Evolutionary conservation across 2,797 vertebrate species (phyloP).

Genomic region (Schizopygopsis pylzovi): DNA sequence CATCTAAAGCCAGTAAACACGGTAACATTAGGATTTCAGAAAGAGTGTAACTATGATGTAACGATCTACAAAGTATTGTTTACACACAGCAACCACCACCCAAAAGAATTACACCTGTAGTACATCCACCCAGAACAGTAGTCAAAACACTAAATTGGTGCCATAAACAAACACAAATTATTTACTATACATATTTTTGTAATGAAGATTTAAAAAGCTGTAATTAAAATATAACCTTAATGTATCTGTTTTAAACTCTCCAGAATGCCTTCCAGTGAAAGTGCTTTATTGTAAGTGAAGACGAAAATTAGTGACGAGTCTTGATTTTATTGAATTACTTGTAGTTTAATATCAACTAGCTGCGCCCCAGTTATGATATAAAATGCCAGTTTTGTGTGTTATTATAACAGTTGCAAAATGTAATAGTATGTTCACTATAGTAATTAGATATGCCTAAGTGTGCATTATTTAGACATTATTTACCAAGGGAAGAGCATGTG

Average conservation of each 20-base stretch:
- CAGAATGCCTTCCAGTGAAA: background rate
- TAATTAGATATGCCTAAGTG: background rate
- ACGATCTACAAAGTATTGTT: slow-evolving; percentile 4
- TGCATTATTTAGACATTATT: slow-evolving; percentile 7
- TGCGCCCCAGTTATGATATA: background rate
- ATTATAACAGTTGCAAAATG: background rate
- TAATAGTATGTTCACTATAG: background rate
- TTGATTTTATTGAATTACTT: background rate
- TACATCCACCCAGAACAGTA: background rate
- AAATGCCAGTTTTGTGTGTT: background rate
- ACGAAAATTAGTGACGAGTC: background rate
- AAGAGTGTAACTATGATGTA: background rate
- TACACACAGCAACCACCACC: slow-evolving; percentile 3
- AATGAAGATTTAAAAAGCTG: background rate
- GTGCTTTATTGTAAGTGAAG: too few species aligned
- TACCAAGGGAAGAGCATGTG: background rate
- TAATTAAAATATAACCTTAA: background rate
- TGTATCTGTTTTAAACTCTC: background rate
- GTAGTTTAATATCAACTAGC: background rate
- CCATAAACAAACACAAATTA: background rate
- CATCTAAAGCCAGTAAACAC: background rate
- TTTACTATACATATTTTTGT: background rate
- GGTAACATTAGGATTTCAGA: background rate
- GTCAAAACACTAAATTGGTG: background rate
- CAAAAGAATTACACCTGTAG: background rate